phyloP scores from a whole-genome alignment of 35 echinoderm and acorn worm genomes.

The Diadema setosum region DNA sequence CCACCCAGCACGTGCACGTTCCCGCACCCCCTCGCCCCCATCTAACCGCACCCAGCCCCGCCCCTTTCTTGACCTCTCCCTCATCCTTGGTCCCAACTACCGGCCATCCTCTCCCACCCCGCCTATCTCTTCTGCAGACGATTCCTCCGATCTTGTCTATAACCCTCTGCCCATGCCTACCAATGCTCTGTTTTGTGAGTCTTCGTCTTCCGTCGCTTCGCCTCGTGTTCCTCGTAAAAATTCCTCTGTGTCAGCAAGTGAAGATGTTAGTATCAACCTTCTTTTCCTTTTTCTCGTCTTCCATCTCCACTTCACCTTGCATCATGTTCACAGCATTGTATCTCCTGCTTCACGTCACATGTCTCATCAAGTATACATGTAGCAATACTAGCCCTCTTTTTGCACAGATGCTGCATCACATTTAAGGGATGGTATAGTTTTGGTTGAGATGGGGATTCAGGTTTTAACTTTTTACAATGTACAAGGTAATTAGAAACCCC shows the following conservation, averaged over 20 bases:
- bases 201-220: neutral
- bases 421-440: no score
- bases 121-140: neutral
- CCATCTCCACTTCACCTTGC: neutral
- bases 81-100: no score
- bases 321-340: neutral
- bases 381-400: no score
- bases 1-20: neutral
- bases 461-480: no score
- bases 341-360: no score
- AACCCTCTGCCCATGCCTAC: neutral
- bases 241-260: neutral
- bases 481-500: no score
- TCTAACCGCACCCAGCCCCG: neutral
- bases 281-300: neutral
- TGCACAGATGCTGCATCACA: no score
- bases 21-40: neutral
- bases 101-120: conserved; percentile 8
- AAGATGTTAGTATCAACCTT: neutral
- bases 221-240: neutral
- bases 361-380: no score
- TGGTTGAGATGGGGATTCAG: no score
- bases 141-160: neutral
- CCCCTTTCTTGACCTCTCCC: neutral
- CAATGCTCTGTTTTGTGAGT: conserved; percentile 11